These are phyloP conservation scores for Cylas formicarius DNA, from an alignment of 1,140 invertebrate species.

Conservation along the genomic window DNA sequence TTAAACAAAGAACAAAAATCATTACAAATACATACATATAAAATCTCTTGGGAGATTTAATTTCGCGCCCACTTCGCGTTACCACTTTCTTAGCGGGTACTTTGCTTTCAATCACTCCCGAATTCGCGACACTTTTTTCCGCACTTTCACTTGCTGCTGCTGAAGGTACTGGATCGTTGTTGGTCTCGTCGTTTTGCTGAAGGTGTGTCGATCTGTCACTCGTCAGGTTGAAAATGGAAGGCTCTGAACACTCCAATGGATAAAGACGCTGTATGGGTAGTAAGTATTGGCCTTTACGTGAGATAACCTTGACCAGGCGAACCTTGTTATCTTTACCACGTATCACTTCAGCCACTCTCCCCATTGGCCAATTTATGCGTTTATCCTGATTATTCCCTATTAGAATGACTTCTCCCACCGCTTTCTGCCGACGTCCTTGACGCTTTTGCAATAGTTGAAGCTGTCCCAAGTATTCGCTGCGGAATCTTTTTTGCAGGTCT, in stretches of 20 bases:
- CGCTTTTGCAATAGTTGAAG: not conserved
- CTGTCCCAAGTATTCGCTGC: constrained; percentile 8
- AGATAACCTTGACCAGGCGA: constrained; percentile 4
- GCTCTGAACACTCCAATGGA: constrained; percentile 13
- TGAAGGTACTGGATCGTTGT: too few species aligned
- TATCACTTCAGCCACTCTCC: constrained; percentile 2
- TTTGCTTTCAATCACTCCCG: too few species aligned
- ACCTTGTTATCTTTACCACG: constrained; percentile 2
- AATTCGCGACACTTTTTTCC: too few species aligned
- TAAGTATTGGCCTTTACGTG: constrained; percentile 7
- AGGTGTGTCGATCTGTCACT: too few species aligned
- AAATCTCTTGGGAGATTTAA: too few species aligned
- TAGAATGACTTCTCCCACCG: not conserved
- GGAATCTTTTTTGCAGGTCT: not conserved
- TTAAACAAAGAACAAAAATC: too few species aligned
- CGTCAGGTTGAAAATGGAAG: too few species aligned
- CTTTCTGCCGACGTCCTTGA: not conserved
- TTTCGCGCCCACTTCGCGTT: too few species aligned
- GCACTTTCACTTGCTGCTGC: too few species aligned
- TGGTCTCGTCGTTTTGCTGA: too few species aligned
- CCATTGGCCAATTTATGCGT: constrained; percentile 9
- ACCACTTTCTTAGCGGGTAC: too few species aligned
- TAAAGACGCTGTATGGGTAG: constrained; percentile 10
- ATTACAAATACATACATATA: too few species aligned
- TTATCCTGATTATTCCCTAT: constrained; percentile 16